A percentile compares a stretch with the other conserved stretches of the same genome.
Evolutionary conservation across 2,888 invertebrate genomes (phyloP).

Genomic region (Eledone cirrhosa): DNA sequence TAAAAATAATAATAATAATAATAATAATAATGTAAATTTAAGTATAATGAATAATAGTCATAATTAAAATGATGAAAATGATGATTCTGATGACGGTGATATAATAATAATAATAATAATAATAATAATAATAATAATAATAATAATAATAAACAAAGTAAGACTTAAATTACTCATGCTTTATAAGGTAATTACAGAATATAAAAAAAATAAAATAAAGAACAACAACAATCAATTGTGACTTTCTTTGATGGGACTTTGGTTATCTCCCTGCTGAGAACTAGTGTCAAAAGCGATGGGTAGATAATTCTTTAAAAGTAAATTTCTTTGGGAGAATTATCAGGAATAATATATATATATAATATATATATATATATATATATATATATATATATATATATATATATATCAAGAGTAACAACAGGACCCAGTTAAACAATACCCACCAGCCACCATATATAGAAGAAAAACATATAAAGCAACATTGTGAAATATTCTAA

Average conservation of each 20-base stretch:
- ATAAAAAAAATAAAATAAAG: background rate
- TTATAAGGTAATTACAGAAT: conserved; percentile 7
- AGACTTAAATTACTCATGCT: conserved; percentile 21
- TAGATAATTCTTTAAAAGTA: too few species aligned
- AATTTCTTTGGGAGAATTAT: too few species aligned
- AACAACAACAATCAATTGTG: conserved; percentile 10
- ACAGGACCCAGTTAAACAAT: too few species aligned
- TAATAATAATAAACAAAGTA: background rate
- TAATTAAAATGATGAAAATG: background rate
- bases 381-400: too few species aligned
- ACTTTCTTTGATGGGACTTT: conserved; percentile 1
- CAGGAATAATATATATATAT: too few species aligned
- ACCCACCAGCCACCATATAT: too few species aligned
- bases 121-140: conserved; percentile 1
- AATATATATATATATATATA: too few species aligned
- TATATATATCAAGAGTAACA: too few species aligned
- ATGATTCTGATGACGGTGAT: background rate
- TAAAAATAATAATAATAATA: conserved; percentile 18
- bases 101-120: conserved; percentile 4
- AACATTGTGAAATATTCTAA: too few species aligned
- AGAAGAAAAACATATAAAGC: too few species aligned
- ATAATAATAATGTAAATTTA: background rate
- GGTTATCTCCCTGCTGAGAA: conserved; percentile 8
- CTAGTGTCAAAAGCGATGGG: background rate
- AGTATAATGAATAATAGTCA: conserved; percentile 6